Evolutionary conservation across 2,113 vertebrate species (phyloP).

Genomic region (Takifugu flavidus): DNA sequence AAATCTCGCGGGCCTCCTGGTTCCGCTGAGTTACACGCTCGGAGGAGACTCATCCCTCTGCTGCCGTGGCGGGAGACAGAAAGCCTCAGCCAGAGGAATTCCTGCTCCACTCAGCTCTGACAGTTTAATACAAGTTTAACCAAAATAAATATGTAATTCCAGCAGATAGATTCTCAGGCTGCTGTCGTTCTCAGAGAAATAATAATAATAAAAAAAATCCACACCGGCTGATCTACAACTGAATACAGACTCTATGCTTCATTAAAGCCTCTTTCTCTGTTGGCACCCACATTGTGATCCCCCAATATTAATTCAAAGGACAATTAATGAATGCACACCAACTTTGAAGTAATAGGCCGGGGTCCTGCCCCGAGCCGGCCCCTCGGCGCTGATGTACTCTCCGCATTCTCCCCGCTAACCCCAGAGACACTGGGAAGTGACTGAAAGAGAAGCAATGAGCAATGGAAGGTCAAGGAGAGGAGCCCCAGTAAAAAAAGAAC

Average conservation of each 20-base stretch:
- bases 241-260: slow-evolving; percentile 99
- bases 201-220: slow-evolving; percentile 65
- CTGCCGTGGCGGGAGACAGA: slow-evolving; percentile 46
- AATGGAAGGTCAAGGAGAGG: slow-evolving; percentile 99
- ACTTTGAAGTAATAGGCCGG: slow-evolving; percentile 98
- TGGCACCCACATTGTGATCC: slow-evolving; percentile 99
- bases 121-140: too few relatives aligned
- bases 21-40: slow-evolving; percentile 25
- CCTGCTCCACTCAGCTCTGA: slow-evolving; percentile 28
- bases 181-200: slow-evolving; percentile 16
- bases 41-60: slow-evolving; percentile 22
- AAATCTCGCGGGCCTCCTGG: slow-evolving; percentile 14
- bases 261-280: slow-evolving; percentile 99
- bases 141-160: slow-evolving; percentile 37
- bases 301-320: slow-evolving; percentile 99
- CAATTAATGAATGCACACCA: slow-evolving; percentile 99
- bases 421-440: slow-evolving; percentile 96
- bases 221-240: slow-evolving; percentile 99
- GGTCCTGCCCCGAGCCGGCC: slow-evolving; percentile 92
- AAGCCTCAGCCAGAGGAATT: slow-evolving; percentile 68
- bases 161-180: slow-evolving; percentile 24
- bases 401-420: slow-evolving; percentile 89
- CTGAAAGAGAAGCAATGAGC: slow-evolving; percentile 95
- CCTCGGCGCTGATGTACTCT: slow-evolving; percentile 96
- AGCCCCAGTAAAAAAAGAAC: slow-evolving; percentile 90